Percentiles rank a stretch among this genome's conserved stretches.
Conservation (phyloP, 2,113 vertebrate genomes). For the Myanophis thanlyinensis region DNA sequence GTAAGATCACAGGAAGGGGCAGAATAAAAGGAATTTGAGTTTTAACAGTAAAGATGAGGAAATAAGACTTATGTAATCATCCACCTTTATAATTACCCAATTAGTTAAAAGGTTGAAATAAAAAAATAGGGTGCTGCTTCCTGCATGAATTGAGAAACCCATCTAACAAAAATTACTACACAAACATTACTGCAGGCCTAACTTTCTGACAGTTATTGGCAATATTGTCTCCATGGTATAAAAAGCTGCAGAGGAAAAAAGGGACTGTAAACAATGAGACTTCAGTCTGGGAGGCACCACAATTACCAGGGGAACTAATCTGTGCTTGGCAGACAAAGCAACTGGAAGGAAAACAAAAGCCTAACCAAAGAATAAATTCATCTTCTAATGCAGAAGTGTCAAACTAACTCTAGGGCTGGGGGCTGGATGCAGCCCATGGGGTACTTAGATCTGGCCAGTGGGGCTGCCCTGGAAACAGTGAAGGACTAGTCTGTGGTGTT, state of each 20-base stretch:
- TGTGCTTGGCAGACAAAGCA: neutral
- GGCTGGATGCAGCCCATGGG: too few relatives aligned
- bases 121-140: neutral
- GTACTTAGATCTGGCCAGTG: too few relatives aligned
- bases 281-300: neutral
- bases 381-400: too few relatives aligned
- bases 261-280: neutral
- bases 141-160: neutral
- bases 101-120: neutral
- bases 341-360: neutral
- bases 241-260: neutral
- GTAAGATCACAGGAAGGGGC: neutral
- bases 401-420: too few relatives aligned
- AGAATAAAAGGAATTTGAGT: neutral
- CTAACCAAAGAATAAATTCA: neutral
- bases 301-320: neutral
- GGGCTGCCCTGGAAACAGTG: too few relatives aligned
- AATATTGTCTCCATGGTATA: neutral
- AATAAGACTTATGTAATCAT: neutral
- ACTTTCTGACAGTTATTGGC: neutral
- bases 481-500: too few relatives aligned
- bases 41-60: neutral
- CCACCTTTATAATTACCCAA: neutral
- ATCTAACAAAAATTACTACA: neutral
- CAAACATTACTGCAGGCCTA: neutral